A percentile compares a stretch with the other conserved stretches of the same genome.
Evolutionary conservation across 2,797 vertebrate genomes (phyloP).

Genomic region (Prunella strophiata): DNA sequence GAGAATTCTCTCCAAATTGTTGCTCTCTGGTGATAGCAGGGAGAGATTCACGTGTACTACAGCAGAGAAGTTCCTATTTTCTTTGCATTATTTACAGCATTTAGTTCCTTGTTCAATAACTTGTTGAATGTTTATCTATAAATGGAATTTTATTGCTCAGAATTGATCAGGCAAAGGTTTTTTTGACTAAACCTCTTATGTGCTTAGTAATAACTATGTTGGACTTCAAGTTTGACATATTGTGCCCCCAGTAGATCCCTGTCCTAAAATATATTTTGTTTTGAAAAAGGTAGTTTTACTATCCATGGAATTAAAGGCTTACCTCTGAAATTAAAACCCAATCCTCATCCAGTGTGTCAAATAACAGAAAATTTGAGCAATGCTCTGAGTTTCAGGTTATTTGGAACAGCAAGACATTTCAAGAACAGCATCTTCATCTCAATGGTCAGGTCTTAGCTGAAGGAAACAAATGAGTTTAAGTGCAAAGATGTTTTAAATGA

Average conservation of each 20-base stretch:
- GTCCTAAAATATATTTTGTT: neutral
- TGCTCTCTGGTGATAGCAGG: neutral
- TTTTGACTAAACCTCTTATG: neutral
- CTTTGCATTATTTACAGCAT: neutral
- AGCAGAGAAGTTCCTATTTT: neutral
- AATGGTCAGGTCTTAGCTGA: neutral
- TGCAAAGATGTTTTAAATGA: neutral
- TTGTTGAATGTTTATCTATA: neutral
- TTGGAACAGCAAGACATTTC: neutral
- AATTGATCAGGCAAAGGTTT: neutral
- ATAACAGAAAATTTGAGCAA: neutral
- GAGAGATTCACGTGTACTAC: neutral
- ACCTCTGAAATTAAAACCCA: neutral
- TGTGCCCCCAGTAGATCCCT: rapidly evolving
- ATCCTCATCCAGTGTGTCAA: neutral
- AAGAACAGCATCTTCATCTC: neutral
- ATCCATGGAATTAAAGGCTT: neutral
- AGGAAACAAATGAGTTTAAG: neutral
- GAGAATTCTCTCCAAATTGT: neutral
- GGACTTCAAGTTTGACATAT: neutral
- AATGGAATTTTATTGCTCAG: neutral
- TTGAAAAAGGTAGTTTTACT: neutral
- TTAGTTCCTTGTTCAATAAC: neutral
- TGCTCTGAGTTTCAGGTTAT: neutral
- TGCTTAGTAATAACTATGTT: neutral